Conservation (phyloP, 2,797 vertebrate genomes). For the Rhyacichthys aspro region DNA sequence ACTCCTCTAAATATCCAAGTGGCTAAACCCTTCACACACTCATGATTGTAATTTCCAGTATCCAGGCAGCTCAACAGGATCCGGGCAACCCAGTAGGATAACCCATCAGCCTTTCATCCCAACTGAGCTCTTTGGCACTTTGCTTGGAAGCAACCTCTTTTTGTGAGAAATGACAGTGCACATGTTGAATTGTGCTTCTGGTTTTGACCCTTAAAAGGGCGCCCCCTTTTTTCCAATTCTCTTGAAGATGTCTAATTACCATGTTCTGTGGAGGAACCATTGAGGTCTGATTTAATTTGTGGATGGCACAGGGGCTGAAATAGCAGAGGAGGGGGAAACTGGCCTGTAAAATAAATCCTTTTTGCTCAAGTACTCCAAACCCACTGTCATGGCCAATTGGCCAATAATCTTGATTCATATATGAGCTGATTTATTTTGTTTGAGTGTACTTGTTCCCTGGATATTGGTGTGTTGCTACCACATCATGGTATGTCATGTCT, state of each 20-base stretch:
- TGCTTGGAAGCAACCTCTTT: constrained; percentile 69
- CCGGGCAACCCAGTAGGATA: constrained; percentile 64
- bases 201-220: constrained; percentile 65
- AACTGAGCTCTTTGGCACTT: constrained; percentile 42
- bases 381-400: too few species aligned
- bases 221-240: constrained; percentile 58
- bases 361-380: constrained; percentile 37
- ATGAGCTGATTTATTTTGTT: too few species aligned
- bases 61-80: constrained; percentile 57
- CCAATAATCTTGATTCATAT: too few species aligned
- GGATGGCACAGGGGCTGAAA: constrained; percentile 56
- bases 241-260: constrained; percentile 79
- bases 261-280: constrained; percentile 73
- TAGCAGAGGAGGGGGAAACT: constrained; percentile 50
- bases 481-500: constrained; percentile 33
- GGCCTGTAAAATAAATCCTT: constrained; percentile 68
- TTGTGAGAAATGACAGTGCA: constrained; percentile 76
- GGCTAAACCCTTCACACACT: constrained; percentile 48
- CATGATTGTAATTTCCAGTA: constrained; percentile 66
- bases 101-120: constrained; percentile 64
- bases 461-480: too few species aligned
- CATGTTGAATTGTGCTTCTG: constrained; percentile 70
- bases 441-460: too few species aligned
- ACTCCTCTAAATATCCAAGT: constrained; percentile 29
- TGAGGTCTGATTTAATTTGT: constrained; percentile 81